Percentiles rank a stretch among this genome's conserved stretches.
phyloP scores from a whole-genome alignment of 1,140 invertebrate genomes.

The Nilaparvata lugens region DNA sequence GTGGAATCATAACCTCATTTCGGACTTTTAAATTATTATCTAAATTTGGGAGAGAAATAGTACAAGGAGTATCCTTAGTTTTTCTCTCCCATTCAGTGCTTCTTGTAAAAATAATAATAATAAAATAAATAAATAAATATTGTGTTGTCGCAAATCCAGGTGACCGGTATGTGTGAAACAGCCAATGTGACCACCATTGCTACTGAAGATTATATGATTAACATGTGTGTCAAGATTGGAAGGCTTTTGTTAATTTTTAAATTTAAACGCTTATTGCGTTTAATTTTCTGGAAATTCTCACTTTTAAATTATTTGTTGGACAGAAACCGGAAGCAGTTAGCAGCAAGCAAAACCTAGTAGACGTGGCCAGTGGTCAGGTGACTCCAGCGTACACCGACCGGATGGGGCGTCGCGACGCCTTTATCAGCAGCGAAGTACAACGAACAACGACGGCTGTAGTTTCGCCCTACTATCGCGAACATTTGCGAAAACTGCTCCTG shows the following conservation, averaged over 20 bases:
- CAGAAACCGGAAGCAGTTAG: too few relatives aligned
- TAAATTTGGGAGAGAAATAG: too few relatives aligned
- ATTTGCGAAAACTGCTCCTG: conserved; percentile 6
- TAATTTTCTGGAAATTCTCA: background rate
- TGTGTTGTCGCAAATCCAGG: too few relatives aligned
- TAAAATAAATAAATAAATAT: background rate
- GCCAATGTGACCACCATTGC: too few relatives aligned
- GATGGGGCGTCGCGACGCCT: conserved; percentile 15
- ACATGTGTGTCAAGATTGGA: background rate
- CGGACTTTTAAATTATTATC: too few relatives aligned
- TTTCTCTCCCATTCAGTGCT: too few relatives aligned
- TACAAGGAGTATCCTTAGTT: too few relatives aligned
- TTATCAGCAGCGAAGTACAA: conserved; percentile 16
- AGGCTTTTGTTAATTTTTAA: background rate
- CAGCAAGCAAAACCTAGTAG: background rate
- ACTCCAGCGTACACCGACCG: background rate
- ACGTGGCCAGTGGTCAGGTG: conserved; percentile 8
- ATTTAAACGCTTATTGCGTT: background rate
- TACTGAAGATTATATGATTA: too few relatives aligned
- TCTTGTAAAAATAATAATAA: too few relatives aligned
- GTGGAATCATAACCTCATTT: too few relatives aligned
- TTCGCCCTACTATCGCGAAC: conserved; percentile 4
- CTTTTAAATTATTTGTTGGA: background rate
- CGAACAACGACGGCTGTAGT: conserved; percentile 11
- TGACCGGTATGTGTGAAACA: too few relatives aligned